Base-by-base conservation (phyloP, 2,797 vertebrate species). In the Ispidina lecontei region DNA sequence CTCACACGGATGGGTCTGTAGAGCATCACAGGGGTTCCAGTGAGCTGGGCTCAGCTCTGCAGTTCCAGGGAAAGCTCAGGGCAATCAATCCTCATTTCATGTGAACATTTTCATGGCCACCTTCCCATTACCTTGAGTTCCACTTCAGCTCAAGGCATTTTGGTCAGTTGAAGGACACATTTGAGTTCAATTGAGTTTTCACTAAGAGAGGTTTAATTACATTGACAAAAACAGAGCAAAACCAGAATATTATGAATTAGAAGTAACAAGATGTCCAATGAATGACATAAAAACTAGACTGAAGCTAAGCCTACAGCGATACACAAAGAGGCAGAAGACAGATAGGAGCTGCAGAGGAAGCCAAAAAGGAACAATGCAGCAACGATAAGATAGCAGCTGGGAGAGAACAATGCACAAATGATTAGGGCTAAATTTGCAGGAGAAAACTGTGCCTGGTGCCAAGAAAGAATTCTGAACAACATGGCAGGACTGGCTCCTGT, bases 391-490 rank as follows among this genome's bases (percentile, higher is more conserved):
- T 86, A 92, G 79, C 5, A 10, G 13, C 54, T 3, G 6, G 44
- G 84, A 83, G 51, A 80, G 63, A 91, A 93, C 93, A 96, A 91
- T 91, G 74, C 35, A 87, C 29, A 79, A 87, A 77, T 41, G 10
- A 83, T n/a, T 73, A 26, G 39, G 51, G 28, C 58, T 63, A 75
- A 52, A 46, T 70, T 23, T 74, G 33, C 58, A 90, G 65, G 58
- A 82, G 70, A 80, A 84, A 86, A 54, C 25, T 0, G 0, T 21
- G 39, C 14, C 26, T 76, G 28, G 35, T 84, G 88, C 86, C 84
- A 90, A 72, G 90, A 92, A 76, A 91, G 74, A 65, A 89, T 90
- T 49, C n/a, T 10, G 1, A 76, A 64, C 49, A 82, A 25, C 6
- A 4, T 1, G 10, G 63, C 52, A 78, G 76, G 70, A 25, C 9